Base-by-base conservation (phyloP, 2,797 vertebrate genomes). In the Typhlichthys subterraneus region DNA sequence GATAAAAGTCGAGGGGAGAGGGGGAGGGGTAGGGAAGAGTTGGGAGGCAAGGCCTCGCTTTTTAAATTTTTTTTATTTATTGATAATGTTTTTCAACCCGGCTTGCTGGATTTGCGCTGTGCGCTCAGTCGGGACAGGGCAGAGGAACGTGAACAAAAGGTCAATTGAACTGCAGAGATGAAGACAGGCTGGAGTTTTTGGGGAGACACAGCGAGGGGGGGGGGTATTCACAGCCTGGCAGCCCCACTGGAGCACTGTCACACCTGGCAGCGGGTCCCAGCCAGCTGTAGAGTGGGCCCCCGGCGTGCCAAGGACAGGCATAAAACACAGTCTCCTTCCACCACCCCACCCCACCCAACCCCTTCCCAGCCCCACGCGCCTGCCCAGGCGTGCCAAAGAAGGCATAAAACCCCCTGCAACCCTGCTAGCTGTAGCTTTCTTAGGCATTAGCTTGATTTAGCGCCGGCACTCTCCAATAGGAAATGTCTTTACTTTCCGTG, bases 151-250 rank as follows among this genome's bases (percentile, higher is more conserved):
- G 23, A 87, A 90, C 87, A 88, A 90, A 91, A 86, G 86, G 87
- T 88, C 86, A 88, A 88, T 81, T 85, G 77, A 84, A 88, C 89
- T 87, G 85, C 73, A 82, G 83, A 76, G 77, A 63, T 70, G 47
- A 12, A 48, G 12, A 12, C 12, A 76, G 78, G 79, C 72, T 55
- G 69, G 60, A 62, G 46, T 55, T 53, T 59, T 29, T 4, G 23
- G 46, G 54, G 63, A 29, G 31, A 19, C 9, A 51, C 12, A 23
- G 38, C 7, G 56, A 23, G 23, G n/a, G 23, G 71, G 55, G 55
- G 0, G 23, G 23, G 4, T 48, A 51, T 13, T 47, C 61, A 23
- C 50, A 57, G 63, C 63, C 81, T 82, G 80, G 81, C 81, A 82
- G 69, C 63, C 15, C 53, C 6, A 52, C 14, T 4, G 2, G 7